Evolutionary conservation across 2,797 vertebrate species (phyloP), one percentile per base, ranked within the genome.

Genomic region (Catostomus latipinnis): DNA sequence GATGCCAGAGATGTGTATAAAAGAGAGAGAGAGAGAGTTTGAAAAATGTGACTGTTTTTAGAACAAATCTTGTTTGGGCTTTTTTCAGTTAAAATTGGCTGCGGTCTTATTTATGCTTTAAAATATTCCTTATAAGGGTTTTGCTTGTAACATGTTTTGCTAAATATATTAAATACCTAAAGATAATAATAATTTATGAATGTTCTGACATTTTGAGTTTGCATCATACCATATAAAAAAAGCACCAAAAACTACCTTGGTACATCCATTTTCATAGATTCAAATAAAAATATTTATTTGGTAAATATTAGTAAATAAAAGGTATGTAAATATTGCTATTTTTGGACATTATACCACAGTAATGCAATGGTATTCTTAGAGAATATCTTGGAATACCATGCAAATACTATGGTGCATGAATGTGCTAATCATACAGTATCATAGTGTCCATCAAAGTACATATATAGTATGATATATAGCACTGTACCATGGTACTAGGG

Each of bases 1-100:
- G 69, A 52, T 78, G 62, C 14, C 12, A 65, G 13, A 65, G 43
- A 63, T 50, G 69, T 57, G 53, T 70, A 22, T 22, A 22, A 22
- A 22, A 22, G 5, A n/a, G 18, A 71, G 57, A n/a, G 57, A n/a
- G 61, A 58, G 45, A 50, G 16, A 61, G 16, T 71, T 10, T 43
- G 56, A 18, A 48, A 18, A 71, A 6, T 65, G 0, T 54, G 10
- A 70, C 43, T 53, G n/a, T 62, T 18, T 77, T 52, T 62, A 54
- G 22, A 12, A 61, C 16, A 22, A 67, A 5, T 46, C 49, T 50
- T 46, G 16, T 14, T 74, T 74, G 48, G 6, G 50, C 63, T 34
- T 34, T 18, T 8, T 14, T 68, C 63, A 6, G 54, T 8, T 18
- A 18, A 58, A 67, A 50, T 58, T 16, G 58, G 54, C 6, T 50